Base-by-base conservation (phyloP, 2,113 vertebrate genomes). In the Corapipo altera region DNA sequence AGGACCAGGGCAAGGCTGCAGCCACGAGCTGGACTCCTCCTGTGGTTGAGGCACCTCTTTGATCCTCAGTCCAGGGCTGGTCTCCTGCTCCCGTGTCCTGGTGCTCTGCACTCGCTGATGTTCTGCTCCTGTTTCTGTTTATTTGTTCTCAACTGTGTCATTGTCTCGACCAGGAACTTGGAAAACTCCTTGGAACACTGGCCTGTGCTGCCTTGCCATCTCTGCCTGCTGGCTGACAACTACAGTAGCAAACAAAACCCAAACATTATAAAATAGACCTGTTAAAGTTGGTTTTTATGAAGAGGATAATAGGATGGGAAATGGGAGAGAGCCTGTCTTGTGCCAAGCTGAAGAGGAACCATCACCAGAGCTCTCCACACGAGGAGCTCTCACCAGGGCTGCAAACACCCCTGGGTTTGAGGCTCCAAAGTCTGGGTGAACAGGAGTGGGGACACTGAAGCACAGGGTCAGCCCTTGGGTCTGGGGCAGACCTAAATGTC, bases 201-300 rank as follows among this genome's bases (percentile, higher is more conserved):
- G 65, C 91, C 93, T 74, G n/a, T 93, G 96, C 83, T 97, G 95
- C 88, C 27, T 93, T 62, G 97, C 96, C 97, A 92, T 96, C 96
- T 96, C 96, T 97, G 97, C 95, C 95, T 58, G 83, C 64, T 93
- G 51, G 48, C 97, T 88, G 89, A 87, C 77, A 64, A 73, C 91
- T 94, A 89, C 97, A 95, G 97, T 88, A 97, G 97, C 97, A 95
- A 96, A 92, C 70, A 41, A 93, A 97, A 15, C 95, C 95, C 95
- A 97, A 97, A 95, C 83, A 71, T 5, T 80, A 61, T 77, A 89
- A 95, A 73, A 67, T 17, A 91, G 89, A 77, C 74, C 95, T n/a
- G 87, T 93, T 93, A 97, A 95, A 97, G 95, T 69, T 96, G 23
- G 9, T 87, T 97, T 81, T 49, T 4, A 11, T 43, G 39, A 44